Base-by-base conservation (phyloP, 2,113 vertebrate genomes). In the Lamprologus speciosus region DNA sequence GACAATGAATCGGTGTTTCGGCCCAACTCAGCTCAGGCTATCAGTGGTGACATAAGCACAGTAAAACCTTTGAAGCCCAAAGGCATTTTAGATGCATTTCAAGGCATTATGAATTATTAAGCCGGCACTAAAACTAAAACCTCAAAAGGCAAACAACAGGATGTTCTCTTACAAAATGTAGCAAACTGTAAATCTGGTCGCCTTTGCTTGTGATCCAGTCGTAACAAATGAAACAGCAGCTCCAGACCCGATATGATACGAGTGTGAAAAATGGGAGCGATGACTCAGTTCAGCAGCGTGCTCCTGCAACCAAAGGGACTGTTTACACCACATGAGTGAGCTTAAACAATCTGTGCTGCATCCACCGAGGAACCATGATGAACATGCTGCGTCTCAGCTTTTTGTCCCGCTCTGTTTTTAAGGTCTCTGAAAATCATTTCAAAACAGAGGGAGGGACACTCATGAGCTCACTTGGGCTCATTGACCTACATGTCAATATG, bases 401-500 rank as follows among this genome's bases (percentile, higher is more conserved):
- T 68, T 42, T 81, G 79, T 63, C 45, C 57, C n/a, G 3, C 45
- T 88, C 70, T 55, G 60, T 7, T 86, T 55, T 65, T 57, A 45
- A 82, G n/a, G 11, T 47, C 31, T 63, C 4, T 79, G 9, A 57
- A 87, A 88, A 85, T 84, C 58, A 55, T 31, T 73, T 54, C 16
- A 54, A n/a, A 78, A 68, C 19, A 31, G 31, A 33, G 33, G 70
- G 42, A 53, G 42, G 50, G 42, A 63, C 7, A 57, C 73, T 73
- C 53, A 50, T 11, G 37, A 80, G 53, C 80, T 51, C 60, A 83
- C 58, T 14, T 60, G 83, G 87, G 80, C 85, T 84, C 42, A 81
- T 26, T 88, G 84, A 89, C 89, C 75, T 84, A 82, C 68, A 90
- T 90, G 92, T 87, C 81, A 83, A 13, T 60, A 6, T 45, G 58